Conservation (phyloP, 2,888 invertebrate species). For the Drosophila conformis region DNA sequence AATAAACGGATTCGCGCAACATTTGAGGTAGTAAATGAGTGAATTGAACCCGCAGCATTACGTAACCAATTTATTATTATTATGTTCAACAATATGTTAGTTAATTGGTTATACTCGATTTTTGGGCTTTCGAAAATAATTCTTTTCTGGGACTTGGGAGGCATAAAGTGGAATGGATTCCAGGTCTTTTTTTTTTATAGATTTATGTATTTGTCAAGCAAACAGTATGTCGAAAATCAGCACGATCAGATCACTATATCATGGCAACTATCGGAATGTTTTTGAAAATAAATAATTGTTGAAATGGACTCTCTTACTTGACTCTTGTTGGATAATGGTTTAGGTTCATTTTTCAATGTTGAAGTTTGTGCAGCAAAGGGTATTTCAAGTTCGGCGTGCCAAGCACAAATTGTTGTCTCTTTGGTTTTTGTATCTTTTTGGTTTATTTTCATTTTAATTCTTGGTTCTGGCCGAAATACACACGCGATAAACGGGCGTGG, state of each 20-base stretch:
- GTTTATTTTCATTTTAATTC: conserved; percentile 3
- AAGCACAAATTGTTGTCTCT: background rate
- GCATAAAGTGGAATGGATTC: background rate
- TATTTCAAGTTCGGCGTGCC: background rate
- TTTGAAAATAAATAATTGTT: background rate
- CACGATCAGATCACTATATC: background rate
- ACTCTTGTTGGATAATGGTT: background rate
- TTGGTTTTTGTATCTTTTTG: background rate
- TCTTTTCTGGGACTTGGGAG: fast-evolving
- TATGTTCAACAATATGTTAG: background rate
- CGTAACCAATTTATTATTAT: background rate
- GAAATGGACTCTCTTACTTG: background rate
- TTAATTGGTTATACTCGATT: background rate
- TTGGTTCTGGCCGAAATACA: conserved; percentile 17
- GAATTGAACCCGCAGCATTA: background rate
- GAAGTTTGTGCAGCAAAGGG: background rate
- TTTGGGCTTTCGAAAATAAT: background rate
- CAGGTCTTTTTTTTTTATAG: background rate
- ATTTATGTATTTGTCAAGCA: background rate
- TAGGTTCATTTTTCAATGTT: background rate
- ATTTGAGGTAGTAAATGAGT: background rate
- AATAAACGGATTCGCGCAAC: background rate
- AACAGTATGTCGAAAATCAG: background rate
- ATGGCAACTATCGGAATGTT: background rate
- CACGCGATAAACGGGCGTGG: conserved; percentile 80